Evolutionary conservation across 2,797 vertebrate species (phyloP).

Genomic region (Scarus forsteni): DNA sequence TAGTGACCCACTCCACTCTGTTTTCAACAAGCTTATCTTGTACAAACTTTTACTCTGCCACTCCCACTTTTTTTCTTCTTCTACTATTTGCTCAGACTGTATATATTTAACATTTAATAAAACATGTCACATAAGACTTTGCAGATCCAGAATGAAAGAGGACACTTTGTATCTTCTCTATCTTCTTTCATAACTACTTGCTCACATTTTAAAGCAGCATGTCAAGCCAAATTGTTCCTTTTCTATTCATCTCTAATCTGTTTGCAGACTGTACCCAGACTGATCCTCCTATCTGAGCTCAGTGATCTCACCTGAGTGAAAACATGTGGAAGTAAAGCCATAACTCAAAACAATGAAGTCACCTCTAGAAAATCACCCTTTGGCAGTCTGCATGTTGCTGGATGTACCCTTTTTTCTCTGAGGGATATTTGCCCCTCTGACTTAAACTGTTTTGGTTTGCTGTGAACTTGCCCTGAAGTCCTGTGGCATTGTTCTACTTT

Average conservation of each 20-base stretch:
- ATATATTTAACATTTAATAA: not conserved
- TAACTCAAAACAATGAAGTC: constrained; percentile 13
- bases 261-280: constrained; percentile 16
- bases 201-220: not conserved
- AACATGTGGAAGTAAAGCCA: constrained; percentile 11
- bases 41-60: constrained; percentile 9
- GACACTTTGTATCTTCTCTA: not conserved
- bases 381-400: constrained; percentile 4
- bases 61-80: constrained; percentile 11
- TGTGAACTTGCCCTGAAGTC: constrained; percentile 28
- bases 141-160: not conserved
- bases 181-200: constrained; percentile 36
- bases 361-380: constrained; percentile 8
- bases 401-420: constrained; percentile 3
- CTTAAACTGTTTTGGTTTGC: constrained; percentile 35
- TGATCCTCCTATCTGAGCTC: constrained; percentile 36
- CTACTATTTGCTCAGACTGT: not conserved
- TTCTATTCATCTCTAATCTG: constrained; percentile 8
- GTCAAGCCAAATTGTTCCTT: not conserved
- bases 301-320: constrained; percentile 30
- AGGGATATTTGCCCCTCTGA: constrained; percentile 28
- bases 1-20: not conserved
- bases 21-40: constrained; percentile 16
- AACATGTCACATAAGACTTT: not conserved
- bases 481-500: constrained; percentile 11